A percentile compares a stretch with the other conserved stretches of the same genome.
phyloP scores from a whole-genome alignment of 2,888 invertebrate species.

The Drosophila diplacantha region DNA sequence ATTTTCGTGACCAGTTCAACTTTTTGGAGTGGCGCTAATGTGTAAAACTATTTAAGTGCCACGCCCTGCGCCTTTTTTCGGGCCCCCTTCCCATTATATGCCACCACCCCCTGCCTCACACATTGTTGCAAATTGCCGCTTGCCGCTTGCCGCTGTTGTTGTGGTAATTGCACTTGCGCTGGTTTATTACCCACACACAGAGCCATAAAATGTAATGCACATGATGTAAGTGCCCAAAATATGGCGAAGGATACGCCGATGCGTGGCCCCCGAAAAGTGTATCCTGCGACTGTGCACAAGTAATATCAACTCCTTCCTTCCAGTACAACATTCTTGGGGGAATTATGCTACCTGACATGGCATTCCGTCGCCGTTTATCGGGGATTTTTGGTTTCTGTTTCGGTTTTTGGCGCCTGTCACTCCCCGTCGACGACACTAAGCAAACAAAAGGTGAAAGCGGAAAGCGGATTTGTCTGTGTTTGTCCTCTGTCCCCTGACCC shows the following conservation, averaged over 20 bases:
- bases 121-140: constrained; percentile 61
- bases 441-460: constrained; percentile 33
- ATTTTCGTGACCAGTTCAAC: constrained; percentile 15
- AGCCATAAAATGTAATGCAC: constrained; percentile 62
- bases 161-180: constrained; percentile 65
- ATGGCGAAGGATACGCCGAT: constrained; percentile 41
- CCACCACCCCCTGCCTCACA: constrained; percentile 14
- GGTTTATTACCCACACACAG: constrained; percentile 61
- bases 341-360: constrained; percentile 38
- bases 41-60: constrained; percentile 57
- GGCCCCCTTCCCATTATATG: neutral
- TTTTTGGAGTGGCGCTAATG: constrained; percentile 45
- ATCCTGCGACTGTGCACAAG: constrained; percentile 5
- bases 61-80: constrained; percentile 1
- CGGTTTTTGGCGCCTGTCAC: constrained; percentile 7
- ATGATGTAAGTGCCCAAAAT: constrained; percentile 66
- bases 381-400: constrained; percentile 34
- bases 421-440: constrained; percentile 20
- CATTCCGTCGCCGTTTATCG: constrained; percentile 29
- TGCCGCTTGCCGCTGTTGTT: constrained; percentile 37
- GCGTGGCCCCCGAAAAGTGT: constrained; percentile 32
- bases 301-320: neutral
- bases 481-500: constrained; percentile 8
- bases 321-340: neutral
- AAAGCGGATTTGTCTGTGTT: constrained; percentile 35